These are phyloP conservation scores for Diploscapter pachys DNA, from an alignment of 1,140 invertebrate species.

Conservation along the genomic window DNA sequence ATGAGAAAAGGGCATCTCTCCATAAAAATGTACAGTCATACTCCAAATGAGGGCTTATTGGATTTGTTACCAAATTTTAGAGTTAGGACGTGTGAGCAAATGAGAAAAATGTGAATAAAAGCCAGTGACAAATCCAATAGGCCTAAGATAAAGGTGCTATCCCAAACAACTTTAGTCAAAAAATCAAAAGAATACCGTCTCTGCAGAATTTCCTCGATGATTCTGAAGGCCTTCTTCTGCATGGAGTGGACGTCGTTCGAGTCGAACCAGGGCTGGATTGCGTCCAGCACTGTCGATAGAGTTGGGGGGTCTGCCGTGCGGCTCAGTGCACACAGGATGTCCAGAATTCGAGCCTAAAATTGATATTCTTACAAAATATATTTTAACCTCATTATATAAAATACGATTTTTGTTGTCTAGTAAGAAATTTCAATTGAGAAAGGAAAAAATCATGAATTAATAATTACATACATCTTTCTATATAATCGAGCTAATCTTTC, in stretches of 20 bases:
- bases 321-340: slow-evolving; percentile 36
- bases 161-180: neutral
- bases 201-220: slow-evolving; percentile 37
- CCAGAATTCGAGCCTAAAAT: slow-evolving; percentile 36
- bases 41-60: too few species aligned
- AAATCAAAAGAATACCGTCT: slow-evolving; percentile 16
- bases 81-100: too few species aligned
- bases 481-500: neutral
- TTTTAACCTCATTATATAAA: too few species aligned
- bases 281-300: slow-evolving; percentile 25
- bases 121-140: too few species aligned
- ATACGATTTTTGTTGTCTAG: slow-evolving; percentile 6
- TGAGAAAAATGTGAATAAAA: too few species aligned
- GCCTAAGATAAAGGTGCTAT: too few species aligned
- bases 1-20: too few species aligned
- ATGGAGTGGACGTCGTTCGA: slow-evolving; percentile 15
- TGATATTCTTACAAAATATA: too few species aligned
- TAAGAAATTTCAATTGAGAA: neutral
- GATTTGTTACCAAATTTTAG: too few species aligned
- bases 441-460: too few species aligned
- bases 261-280: slow-evolving; percentile 32
- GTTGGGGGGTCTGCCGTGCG: slow-evolving; percentile 13
- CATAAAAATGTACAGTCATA: too few species aligned
- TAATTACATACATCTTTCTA: neutral
- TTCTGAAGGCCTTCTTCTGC: slow-evolving; percentile 40